A percentile compares a stretch with the other conserved stretches of the same genome.
Evolutionary conservation across 2,888 invertebrate species (phyloP).

Genomic region (Lypha dubia): DNA sequence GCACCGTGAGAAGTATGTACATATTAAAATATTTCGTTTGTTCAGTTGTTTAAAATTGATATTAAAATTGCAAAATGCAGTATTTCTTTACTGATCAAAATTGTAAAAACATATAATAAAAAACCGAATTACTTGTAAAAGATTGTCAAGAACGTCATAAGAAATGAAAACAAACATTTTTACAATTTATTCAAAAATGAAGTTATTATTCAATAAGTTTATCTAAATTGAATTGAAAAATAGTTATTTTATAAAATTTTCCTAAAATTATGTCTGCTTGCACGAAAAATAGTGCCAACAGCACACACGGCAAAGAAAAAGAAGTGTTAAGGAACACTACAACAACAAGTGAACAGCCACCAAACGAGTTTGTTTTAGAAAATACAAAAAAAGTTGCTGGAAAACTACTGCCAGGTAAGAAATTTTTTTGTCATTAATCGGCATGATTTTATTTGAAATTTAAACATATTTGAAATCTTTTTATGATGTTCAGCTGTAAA

Average conservation of each 20-base stretch:
- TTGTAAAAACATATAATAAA: not conserved
- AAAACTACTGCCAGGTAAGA: conserved; percentile 53
- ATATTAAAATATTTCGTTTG: not conserved
- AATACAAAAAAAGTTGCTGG: conserved; percentile 50
- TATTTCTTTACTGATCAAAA: not conserved
- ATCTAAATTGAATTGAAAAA: not conserved
- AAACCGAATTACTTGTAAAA: not conserved
- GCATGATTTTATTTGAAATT: not conserved
- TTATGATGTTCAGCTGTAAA: not conserved
- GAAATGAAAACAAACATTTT: not conserved
- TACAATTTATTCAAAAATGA: not conserved
- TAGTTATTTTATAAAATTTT: not conserved
- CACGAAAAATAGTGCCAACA: conserved; percentile 8
- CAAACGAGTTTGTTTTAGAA: conserved; percentile 65
- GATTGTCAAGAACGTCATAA: not conserved
- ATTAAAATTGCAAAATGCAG: not conserved
- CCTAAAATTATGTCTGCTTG: conserved; percentile 12
- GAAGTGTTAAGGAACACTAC: conserved; percentile 54
- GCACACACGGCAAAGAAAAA: conserved; percentile 15
- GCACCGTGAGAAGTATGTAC: not conserved
- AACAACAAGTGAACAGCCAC: conserved; percentile 48
- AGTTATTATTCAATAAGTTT: not conserved
- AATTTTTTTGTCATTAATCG: not conserved
- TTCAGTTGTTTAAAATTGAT: not conserved
- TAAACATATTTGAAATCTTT: not conserved